Evolutionary conservation across 1,140 invertebrate genomes (phyloP).

Genomic region (Penaeus chinensis): DNA sequence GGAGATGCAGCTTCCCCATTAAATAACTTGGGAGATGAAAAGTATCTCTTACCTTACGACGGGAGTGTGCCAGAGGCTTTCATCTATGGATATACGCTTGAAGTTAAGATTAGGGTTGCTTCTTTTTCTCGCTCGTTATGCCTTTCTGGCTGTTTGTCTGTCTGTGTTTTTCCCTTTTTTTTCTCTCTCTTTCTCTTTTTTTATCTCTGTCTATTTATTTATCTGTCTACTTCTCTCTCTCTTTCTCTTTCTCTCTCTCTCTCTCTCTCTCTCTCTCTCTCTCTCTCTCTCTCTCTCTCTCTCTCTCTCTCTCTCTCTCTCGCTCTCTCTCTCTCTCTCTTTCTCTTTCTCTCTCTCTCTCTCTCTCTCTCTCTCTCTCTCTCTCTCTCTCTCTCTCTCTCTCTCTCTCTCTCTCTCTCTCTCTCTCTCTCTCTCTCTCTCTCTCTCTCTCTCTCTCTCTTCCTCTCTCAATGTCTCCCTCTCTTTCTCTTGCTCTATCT

Average conservation of each 20-base stretch:
- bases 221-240: not conserved
- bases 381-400: not conserved
- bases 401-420: not conserved
- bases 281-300: not conserved
- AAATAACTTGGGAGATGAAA: too few relatives aligned
- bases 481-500: constrained; percentile 8
- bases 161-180: not conserved
- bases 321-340: constrained; percentile 17
- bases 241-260: constrained; percentile 16
- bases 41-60: too few relatives aligned
- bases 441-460: not conserved
- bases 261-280: constrained; percentile 27
- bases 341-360: constrained; percentile 6
- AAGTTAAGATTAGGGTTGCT: not conserved
- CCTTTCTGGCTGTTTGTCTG: not conserved
- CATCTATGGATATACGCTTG: too few relatives aligned
- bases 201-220: not conserved
- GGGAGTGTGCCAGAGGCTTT: too few relatives aligned
- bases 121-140: not conserved
- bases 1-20: too few relatives aligned
- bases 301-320: constrained; percentile 1
- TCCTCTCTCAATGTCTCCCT: constrained; percentile 3
- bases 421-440: not conserved
- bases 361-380: constrained; percentile 13
- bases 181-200: not conserved